A percentile compares a stretch with the other conserved stretches of the same genome.
phyloP scores from a whole-genome alignment of 2,113 vertebrate species.

The Paracanthobrama guichenoti region DNA sequence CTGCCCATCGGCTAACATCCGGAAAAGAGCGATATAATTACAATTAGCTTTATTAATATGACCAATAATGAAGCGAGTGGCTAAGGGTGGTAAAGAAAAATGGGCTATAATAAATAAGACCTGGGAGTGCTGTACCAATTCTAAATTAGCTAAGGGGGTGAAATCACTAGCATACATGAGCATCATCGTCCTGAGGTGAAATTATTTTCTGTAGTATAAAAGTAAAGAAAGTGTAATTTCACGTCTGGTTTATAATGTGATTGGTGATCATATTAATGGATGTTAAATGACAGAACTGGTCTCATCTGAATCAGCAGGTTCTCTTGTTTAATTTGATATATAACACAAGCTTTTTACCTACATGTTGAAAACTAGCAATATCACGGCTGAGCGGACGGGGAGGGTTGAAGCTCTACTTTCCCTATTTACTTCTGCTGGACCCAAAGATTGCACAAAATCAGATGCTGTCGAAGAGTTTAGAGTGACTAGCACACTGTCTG shows the following conservation, averaged over 20 bases:
- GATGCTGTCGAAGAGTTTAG: neutral
- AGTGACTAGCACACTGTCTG: neutral
- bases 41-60: constrained; percentile 44
- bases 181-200: neutral
- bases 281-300: neutral
- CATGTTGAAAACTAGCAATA: neutral
- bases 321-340: constrained; percentile 16
- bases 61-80: constrained; percentile 9
- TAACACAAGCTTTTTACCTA: constrained; percentile 18
- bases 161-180: neutral
- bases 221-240: constrained; percentile 3
- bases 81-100: constrained; percentile 34
- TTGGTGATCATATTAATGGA: neutral
- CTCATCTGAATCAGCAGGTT: constrained; percentile 11
- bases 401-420: neutral
- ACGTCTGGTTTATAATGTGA: constrained; percentile 8
- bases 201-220: neutral
- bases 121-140: neutral
- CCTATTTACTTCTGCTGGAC: neutral
- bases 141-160: neutral
- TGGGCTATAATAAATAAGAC: constrained; percentile 5
- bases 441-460: neutral
- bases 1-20: constrained; percentile 33
- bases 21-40: constrained; percentile 40
- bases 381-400: neutral